Evolutionary conservation across 2,113 vertebrate species (phyloP).

Genomic region (Phoenicopterus ruber): DNA sequence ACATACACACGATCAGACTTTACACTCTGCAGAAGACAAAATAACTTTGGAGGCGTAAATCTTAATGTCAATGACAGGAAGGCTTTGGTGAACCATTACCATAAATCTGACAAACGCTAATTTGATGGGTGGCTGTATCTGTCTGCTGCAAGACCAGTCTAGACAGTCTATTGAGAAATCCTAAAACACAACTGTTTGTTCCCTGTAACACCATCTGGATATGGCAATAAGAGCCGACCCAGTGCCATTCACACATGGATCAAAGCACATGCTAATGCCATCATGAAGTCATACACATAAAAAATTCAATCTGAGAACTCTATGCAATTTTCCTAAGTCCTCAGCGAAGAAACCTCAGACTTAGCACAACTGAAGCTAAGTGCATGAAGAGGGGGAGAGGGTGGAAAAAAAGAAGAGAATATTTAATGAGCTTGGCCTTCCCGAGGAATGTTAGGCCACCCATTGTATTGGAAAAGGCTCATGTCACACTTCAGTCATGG

Average conservation of each 20-base stretch:
- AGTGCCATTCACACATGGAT: constrained; percentile 89
- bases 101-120: constrained; percentile 99
- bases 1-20: constrained; percentile 69
- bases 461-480: constrained; percentile 84
- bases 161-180: constrained; percentile 99
- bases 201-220: constrained; percentile 98
- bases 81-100: constrained; percentile 97
- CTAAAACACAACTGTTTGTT: constrained; percentile 95
- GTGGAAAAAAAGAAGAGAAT: constrained; percentile 74
- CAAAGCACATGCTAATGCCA: constrained; percentile 85
- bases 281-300: constrained; percentile 86
- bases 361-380: constrained; percentile 75
- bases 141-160: constrained; percentile 99
- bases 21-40: constrained; percentile 76
- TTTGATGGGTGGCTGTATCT: constrained; percentile 99
- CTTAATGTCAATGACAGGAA: constrained; percentile 98
- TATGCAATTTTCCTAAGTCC: constrained; percentile 82
- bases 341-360: constrained; percentile 79
- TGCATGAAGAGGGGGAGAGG: constrained; percentile 67
- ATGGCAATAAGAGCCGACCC: constrained; percentile 91
- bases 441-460: constrained; percentile 81
- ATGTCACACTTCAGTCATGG: constrained; percentile 82
- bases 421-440: constrained; percentile 82
- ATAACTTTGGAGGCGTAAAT: constrained; percentile 90
- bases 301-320: constrained; percentile 85